Base-by-base conservation (phyloP, 1,140 invertebrate genomes). In the Hypsibius dujardini region DNA sequence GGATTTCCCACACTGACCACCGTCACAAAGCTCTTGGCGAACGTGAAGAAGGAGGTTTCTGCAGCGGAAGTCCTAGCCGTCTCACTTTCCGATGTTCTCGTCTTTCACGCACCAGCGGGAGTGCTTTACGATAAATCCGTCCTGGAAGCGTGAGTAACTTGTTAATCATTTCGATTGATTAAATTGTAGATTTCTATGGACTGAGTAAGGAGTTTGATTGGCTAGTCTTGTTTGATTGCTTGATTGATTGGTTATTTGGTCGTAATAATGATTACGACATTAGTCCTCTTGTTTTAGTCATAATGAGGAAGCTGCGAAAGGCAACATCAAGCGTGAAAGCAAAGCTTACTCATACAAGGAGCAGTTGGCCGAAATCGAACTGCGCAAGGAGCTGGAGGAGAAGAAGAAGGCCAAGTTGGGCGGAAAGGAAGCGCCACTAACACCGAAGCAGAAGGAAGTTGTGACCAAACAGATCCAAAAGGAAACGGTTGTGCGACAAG, bases 291-390 rank as follows among this genome's bases (percentile, higher is more conserved):
- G 50, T 81, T 83, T 47, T 75, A 85, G 76, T 74, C 76, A 77
- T 67, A 77, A 77, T 73, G 80, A 83, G 70, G 74, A 77, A 46
- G 83, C 84, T 40, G 75, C 74, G 0, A 73, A 77, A 70, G 84
- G 85, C 28, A 96, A 98, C 76, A 84, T 98, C 76, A 95, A 93
- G 80, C 83, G 93, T 59, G 94, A 98, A 77, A 97, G 90, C 78
- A 98, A 96, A 82, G 89, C 87, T 1, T 98, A 98, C 78, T 94
- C 91, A 28, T 95, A 92, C 78, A 93, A 95, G 78, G 95, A 98
- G 75, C 95, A 98, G 78, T 82, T 95, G 76, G 94, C 95, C 77
- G 95, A 97, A 78, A 79, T 95, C 71, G 89, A 94, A 76, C 79
- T 98, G 47, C 82, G 89, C 50, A 87, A 91, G 74, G 94, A 97